Base-by-base conservation (phyloP, 2,113 vertebrate species). In the Cavia porcellus region DNA sequence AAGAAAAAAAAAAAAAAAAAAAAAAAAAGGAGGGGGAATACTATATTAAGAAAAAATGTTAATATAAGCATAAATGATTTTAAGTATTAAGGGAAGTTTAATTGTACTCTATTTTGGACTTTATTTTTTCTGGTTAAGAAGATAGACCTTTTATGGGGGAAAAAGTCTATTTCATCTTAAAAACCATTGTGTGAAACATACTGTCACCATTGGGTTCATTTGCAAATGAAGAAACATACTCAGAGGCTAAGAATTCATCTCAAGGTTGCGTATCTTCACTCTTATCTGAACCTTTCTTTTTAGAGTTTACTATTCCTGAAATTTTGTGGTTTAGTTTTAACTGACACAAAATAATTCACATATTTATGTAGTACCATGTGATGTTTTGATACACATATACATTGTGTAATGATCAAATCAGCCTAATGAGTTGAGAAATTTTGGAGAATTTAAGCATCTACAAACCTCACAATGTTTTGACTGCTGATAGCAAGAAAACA, bases 161-260 rank as follows among this genome's bases (percentile, higher is more conserved):
- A 42, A 79, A 86, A 30, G 20, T 59, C 77, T 82, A 91, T 52
- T 86, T 95, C 47, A 93, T 82, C 32, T 88, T 94, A 61, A 89
- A 93, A 89, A 52, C 47, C 30, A 55, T 42, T 62, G 0, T 75
- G 32, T 77, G 38, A 89, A 72, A 17, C 59, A 66, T 72, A 59
- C 70, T 89, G 28, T 25, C 84, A 64, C 66, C 35, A 38, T 38
- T n/a, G 19, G 89, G 19, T 68, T 68, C 66, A 68, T 68, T 68
- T 35, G 30, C 30, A 32, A 35, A 68, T 68, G 13, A 68, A 68
- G 38, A 50, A 42, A 84, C 2, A 50, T 68, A 90, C 4, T 75
- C 87, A 50, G 55, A 82, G 47, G 68, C 47, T 22, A 80, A 61
- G 14, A 24, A 25, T 35, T 92, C 68, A 59, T 5, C 24, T 11